phyloP scores from a whole-genome alignment of 2,113 vertebrate species.

The Oncorhynchus tshawytscha region DNA sequence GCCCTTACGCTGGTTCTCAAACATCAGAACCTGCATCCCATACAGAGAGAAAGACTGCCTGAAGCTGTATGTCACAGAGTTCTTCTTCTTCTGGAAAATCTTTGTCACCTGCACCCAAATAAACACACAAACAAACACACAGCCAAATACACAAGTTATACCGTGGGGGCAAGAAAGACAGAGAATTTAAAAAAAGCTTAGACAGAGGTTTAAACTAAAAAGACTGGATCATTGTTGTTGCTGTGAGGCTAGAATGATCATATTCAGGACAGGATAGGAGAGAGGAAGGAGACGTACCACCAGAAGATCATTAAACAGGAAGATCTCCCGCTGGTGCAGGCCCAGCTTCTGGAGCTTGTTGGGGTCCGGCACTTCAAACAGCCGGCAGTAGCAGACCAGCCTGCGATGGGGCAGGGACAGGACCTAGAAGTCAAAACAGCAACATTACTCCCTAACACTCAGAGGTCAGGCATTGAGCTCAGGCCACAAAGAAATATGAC shows the following conservation, averaged over 20 bases:
- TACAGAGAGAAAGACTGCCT: conserved; percentile 96
- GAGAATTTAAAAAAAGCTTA: background rate
- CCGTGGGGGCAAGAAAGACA: background rate
- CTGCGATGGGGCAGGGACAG: conserved; percentile 93
- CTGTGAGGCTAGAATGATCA: background rate
- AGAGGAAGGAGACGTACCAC: conserved; percentile 73
- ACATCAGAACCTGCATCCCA: conserved; percentile 96
- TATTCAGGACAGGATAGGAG: background rate
- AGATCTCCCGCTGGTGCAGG: conserved; percentile 97
- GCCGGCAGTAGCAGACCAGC: conserved; percentile 95
- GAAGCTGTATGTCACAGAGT: conserved; percentile 97
- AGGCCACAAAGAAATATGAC: conserved; percentile 21
- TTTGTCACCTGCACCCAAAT: conserved; percentile 86
- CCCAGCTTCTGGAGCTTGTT: conserved; percentile 98
- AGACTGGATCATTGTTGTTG: background rate
- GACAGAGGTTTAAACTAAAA: background rate
- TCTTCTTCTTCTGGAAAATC: conserved; percentile 99
- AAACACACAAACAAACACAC: background rate
- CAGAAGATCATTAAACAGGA: conserved; percentile 98
- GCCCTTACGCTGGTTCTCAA: conserved; percentile 95
- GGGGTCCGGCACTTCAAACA: conserved; percentile 97
- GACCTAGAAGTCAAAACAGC: conserved; percentile 73
- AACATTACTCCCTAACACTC: conserved; percentile 33
- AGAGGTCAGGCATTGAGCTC: conserved; percentile 28
- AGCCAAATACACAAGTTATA: background rate